These are phyloP conservation scores for Lanistes nyassanus DNA, from an alignment of 1,140 invertebrate genomes.

Conservation along the genomic window DNA sequence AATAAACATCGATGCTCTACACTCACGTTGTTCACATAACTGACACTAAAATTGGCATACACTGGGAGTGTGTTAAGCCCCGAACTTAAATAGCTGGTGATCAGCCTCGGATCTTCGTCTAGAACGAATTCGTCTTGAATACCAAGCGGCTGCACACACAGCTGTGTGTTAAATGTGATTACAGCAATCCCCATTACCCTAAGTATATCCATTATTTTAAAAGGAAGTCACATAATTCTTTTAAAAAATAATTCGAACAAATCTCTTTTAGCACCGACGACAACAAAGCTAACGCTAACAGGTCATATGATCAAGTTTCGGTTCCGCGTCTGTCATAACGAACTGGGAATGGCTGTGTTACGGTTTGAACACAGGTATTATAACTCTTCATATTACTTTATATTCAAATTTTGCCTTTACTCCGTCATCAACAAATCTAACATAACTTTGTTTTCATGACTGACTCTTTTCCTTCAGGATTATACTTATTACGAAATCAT, in stretches of 20 bases:
- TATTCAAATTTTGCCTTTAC: too few species aligned
- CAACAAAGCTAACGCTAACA: too few species aligned
- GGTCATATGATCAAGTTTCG: too few species aligned
- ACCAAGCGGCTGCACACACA: not conserved
- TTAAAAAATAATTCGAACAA: not conserved
- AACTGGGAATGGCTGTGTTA: too few species aligned
- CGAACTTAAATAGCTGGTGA: not conserved
- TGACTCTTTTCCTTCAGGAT: too few species aligned
- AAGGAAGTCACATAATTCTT: not conserved
- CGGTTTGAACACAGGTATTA: too few species aligned
- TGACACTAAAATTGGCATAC: conserved; percentile 2
- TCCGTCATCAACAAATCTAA: too few species aligned
- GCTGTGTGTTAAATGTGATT: not conserved
- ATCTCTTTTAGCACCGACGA: too few species aligned
- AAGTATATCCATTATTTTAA: not conserved
- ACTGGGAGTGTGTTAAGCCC: conserved; percentile 16
- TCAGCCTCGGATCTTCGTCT: not conserved
- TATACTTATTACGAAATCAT: too few species aligned
- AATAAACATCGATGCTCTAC: conserved; percentile 23
- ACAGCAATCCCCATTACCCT: not conserved
- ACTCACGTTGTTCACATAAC: conserved; percentile 8
- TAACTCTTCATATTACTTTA: too few species aligned
- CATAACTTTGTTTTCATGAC: too few species aligned
- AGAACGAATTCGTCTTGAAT: not conserved
- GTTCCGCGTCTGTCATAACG: too few species aligned